These are phyloP conservation scores for Orthosia cruda DNA, from an alignment of 2,888 invertebrate species.

Conservation along the genomic window DNA sequence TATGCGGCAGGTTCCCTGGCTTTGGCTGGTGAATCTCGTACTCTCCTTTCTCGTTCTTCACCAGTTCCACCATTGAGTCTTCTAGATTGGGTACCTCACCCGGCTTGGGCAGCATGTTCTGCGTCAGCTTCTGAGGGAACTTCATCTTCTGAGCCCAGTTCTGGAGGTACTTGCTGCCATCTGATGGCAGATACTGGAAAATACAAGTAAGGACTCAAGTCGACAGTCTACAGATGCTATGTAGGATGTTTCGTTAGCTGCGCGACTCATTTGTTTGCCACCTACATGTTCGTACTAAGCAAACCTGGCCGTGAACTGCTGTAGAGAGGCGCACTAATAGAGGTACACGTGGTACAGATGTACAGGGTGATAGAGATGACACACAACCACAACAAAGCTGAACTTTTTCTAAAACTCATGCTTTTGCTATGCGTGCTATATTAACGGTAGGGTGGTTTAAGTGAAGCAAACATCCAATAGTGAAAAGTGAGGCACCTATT, in stretches of 20 bases:
- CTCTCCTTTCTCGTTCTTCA: constrained; percentile 85
- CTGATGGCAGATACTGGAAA: constrained; percentile 85
- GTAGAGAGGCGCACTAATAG: too few relatives aligned
- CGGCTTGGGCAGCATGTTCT: constrained; percentile 64
- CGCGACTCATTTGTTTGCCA: too few relatives aligned
- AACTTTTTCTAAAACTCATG: too few relatives aligned
- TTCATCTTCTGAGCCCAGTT: constrained; percentile 93
- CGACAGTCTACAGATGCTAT: background rate
- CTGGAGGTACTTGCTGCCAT: constrained; percentile 91
- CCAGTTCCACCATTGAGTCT: constrained; percentile 85
- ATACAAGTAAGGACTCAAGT: background rate
- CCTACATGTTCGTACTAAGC: too few relatives aligned
- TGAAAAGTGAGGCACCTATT: too few relatives aligned
- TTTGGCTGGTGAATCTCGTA: constrained; percentile 88
- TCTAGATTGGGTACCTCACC: constrained; percentile 85
- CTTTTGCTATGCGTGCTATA: too few relatives aligned
- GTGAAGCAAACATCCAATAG: too few relatives aligned
- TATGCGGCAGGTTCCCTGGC: constrained; percentile 84
- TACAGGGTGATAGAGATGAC: too few relatives aligned
- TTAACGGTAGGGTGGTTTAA: too few relatives aligned
- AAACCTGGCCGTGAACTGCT: too few relatives aligned
- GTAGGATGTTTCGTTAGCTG: background rate
- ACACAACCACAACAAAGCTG: too few relatives aligned
- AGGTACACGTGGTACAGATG: too few relatives aligned
- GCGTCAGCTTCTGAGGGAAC: constrained; percentile 72